Conservation (phyloP, 92 coral and sea anemone species). For the Epizoanthus ramosus region DNA sequence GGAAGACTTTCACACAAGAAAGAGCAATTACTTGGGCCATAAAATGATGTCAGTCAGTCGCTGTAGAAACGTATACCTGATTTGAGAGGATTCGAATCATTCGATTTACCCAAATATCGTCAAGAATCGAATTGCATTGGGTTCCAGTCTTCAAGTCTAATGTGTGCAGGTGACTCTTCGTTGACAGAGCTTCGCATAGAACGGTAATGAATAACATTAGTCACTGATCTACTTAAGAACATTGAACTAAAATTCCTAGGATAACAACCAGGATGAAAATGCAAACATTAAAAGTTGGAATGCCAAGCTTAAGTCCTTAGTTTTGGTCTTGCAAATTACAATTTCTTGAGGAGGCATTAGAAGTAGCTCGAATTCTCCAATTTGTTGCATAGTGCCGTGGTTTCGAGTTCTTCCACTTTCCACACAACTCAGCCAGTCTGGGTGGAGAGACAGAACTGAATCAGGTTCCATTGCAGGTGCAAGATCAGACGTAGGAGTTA, state of each 20-base stretch:
- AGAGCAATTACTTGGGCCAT: not conserved
- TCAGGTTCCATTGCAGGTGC: not conserved
- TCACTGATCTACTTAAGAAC: not conserved
- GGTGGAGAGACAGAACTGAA: too few species aligned
- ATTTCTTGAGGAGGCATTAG: too few species aligned
- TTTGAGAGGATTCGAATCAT: not conserved
- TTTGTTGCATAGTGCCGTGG: too few species aligned
- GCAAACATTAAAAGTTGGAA: not conserved
- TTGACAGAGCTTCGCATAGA: not conserved
- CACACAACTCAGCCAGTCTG: not conserved
- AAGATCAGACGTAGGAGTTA: not conserved
- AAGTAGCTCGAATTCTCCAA: too few species aligned
- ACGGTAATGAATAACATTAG: conserved; percentile 9
- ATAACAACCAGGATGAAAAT: not conserved
- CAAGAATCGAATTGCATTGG: not conserved
- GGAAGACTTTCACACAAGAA: too few species aligned
- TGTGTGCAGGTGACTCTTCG: conserved; percentile 2
- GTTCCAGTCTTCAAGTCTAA: not conserved
- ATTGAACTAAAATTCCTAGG: not conserved
- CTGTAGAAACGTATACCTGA: not conserved
- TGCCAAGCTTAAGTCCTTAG: too few species aligned
- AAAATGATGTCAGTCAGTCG: not conserved
- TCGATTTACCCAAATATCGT: not conserved
- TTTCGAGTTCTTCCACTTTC: not conserved
- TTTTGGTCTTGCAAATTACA: too few species aligned